A percentile compares a stretch with the other conserved stretches of the same genome.
These are phyloP conservation scores for Steromphala cineraria DNA, from an alignment of 2,888 invertebrate genomes.

Conservation along the genomic window DNA sequence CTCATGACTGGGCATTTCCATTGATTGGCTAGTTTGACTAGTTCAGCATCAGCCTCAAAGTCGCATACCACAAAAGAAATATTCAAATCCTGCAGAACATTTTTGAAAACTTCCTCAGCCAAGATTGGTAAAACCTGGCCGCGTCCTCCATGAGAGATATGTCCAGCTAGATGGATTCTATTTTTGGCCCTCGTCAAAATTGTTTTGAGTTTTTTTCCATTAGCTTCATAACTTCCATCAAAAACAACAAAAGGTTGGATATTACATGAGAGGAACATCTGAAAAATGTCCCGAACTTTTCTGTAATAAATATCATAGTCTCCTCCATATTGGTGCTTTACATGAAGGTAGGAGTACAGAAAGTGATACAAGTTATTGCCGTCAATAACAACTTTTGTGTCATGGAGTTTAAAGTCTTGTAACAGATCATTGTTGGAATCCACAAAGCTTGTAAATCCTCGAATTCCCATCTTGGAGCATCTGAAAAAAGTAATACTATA, in stretches of 20 bases:
- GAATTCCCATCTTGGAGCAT: constrained; percentile 84
- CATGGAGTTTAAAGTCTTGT: constrained; percentile 60
- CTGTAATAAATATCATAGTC: constrained; percentile 66
- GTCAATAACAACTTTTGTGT: constrained; percentile 71
- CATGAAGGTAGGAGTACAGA: constrained; percentile 63
- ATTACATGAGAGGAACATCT: constrained; percentile 45
- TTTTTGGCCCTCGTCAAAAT: constrained; percentile 59
- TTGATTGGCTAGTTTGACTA: constrained; percentile 87
- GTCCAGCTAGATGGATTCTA: constrained; percentile 54
- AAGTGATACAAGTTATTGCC: constrained; percentile 73
- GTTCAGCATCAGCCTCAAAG: constrained; percentile 92
- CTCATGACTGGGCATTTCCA: constrained; percentile 91
- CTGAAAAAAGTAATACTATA: background rate
- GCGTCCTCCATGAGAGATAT: constrained; percentile 42
- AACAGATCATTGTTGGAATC: constrained; percentile 75
- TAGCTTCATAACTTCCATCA: constrained; percentile 72
- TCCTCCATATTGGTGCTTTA: constrained; percentile 69
- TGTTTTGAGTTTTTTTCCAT: constrained; percentile 69
- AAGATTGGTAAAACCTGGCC: constrained; percentile 85
- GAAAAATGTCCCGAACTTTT: constrained; percentile 27
- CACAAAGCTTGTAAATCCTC: constrained; percentile 84
- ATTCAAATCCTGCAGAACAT: constrained; percentile 81
- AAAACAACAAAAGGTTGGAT: constrained; percentile 71
- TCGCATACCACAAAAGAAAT: constrained; percentile 84
- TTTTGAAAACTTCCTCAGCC: constrained; percentile 84